phyloP scores from a whole-genome alignment of 23 tunicate genomes.

The Halocynthia aurantium region DNA sequence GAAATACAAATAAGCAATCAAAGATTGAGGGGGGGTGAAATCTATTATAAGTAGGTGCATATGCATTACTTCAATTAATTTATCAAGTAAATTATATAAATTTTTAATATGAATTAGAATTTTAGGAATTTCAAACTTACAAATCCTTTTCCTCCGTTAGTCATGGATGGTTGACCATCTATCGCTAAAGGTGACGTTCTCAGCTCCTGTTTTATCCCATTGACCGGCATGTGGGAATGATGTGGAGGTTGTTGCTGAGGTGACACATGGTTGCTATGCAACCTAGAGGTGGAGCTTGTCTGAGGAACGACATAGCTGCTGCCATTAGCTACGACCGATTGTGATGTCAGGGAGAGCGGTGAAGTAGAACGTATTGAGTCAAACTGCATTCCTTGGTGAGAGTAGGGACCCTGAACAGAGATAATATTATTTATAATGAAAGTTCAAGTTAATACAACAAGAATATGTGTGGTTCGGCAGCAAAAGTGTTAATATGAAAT shows the following conservation, averaged over 20 bases:
- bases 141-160: not conserved
- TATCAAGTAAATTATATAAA: too few species aligned
- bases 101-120: too few species aligned
- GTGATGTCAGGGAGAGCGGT: constrained; percentile 10
- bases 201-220: constrained; percentile 15
- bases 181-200: constrained; percentile 10
- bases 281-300: not conserved
- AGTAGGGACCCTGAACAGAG: too few species aligned
- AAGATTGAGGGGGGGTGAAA: too few species aligned
- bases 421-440: too few species aligned
- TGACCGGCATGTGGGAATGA: not conserved
- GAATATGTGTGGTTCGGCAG: too few species aligned
- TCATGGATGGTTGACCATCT: not conserved
- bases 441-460: too few species aligned
- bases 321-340: constrained; percentile 7
- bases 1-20: too few species aligned
- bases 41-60: too few species aligned
- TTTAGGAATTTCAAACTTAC: constrained; percentile 1
- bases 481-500: too few species aligned
- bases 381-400: constrained; percentile 9
- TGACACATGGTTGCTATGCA: not conserved
- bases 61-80: too few species aligned
- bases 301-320: constrained; percentile 10
- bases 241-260: not conserved
- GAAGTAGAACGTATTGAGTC: constrained; percentile 15